These are phyloP conservation scores for Tuberolachnus salignus DNA, from an alignment of 2,888 invertebrate species.

Conservation along the genomic window DNA sequence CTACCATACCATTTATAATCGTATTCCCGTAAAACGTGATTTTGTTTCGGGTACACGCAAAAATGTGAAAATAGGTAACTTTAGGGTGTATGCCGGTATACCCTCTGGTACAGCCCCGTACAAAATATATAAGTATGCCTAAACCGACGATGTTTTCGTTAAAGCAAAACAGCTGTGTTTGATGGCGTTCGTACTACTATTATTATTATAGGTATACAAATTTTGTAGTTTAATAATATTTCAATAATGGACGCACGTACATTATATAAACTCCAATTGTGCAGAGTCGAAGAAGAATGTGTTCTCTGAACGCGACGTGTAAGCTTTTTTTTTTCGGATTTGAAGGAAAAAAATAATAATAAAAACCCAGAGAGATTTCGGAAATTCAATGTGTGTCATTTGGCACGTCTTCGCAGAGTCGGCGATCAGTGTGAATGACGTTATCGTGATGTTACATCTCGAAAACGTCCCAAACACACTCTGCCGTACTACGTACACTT, in stretches of 20 bases:
- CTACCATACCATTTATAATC: no score
- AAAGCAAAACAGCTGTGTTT: no score
- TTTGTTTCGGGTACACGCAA: no score
- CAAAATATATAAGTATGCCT: no score
- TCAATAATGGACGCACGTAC: constrained; percentile 8
- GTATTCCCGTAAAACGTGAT: no score
- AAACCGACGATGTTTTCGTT: no score
- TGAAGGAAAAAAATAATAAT: not conserved
- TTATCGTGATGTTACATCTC: constrained; percentile 41
- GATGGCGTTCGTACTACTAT: no score
- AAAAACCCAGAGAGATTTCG: constrained; percentile 15
- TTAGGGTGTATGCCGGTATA: no score
- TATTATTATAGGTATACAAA: no score
- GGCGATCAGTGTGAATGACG: constrained; percentile 34
- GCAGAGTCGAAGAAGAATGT: constrained; percentile 19
- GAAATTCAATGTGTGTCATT: constrained; percentile 37
- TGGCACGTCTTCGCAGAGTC: not conserved
- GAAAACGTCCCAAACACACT: not conserved
- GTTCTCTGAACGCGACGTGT: constrained; percentile 7
- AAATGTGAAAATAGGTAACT: no score
- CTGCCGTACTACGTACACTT: no score
- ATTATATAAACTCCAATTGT: constrained; percentile 27
- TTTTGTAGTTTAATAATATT: constrained; percentile 39
- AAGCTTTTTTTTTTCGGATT: constrained; percentile 42
- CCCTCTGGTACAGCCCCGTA: no score